phyloP scores from a whole-genome alignment of 37 sponge, comb jelly and placozoan species.

The Aphrocallistes beatrix region DNA sequence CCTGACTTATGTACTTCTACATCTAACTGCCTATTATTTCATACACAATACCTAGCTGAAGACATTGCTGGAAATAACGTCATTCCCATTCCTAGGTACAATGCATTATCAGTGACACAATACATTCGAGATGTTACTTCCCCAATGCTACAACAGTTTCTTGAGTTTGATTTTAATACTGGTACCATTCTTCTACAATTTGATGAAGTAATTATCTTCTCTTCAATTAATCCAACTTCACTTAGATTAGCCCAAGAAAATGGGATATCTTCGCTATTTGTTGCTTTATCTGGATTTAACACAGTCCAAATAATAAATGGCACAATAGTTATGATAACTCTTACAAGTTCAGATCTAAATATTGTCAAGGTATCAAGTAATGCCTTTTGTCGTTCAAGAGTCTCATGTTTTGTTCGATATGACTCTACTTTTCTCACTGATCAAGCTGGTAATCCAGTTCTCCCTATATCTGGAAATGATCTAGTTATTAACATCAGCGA shows the following conservation, averaged over 20 bases:
- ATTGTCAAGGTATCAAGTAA: slow-evolving; percentile 24
- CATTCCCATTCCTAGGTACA: slow-evolving; percentile 27
- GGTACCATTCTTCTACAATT: slow-evolving; percentile 50
- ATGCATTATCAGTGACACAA: slow-evolving; percentile 21
- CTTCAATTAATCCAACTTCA: slow-evolving; percentile 28
- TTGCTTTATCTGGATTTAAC: slow-evolving; percentile 28
- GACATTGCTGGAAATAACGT: slow-evolving; percentile 58
- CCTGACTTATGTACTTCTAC: background rate
- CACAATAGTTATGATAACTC: slow-evolving; percentile 38
- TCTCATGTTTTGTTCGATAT: background rate
- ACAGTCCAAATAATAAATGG: slow-evolving; percentile 29
- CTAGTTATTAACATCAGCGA: slow-evolving; percentile 14
- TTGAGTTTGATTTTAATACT: slow-evolving; percentile 47
- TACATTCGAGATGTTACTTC: slow-evolving; percentile 30
- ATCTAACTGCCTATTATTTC: background rate
- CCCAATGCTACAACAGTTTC: slow-evolving; percentile 53
- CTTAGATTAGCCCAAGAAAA: slow-evolving; percentile 7
- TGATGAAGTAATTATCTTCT: slow-evolving; percentile 41
- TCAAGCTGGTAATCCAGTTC: slow-evolving; percentile 44
- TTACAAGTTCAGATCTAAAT: slow-evolving; percentile 43
- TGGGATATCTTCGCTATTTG: background rate
- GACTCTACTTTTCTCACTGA: slow-evolving; percentile 38
- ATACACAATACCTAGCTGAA: slow-evolving; percentile 20
- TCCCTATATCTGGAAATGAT: slow-evolving; percentile 20
- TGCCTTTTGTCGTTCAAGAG: background rate